These are phyloP conservation scores for Aphelenchoides avenae DNA, from an alignment of 1,140 invertebrate species.

Conservation along the genomic window DNA sequence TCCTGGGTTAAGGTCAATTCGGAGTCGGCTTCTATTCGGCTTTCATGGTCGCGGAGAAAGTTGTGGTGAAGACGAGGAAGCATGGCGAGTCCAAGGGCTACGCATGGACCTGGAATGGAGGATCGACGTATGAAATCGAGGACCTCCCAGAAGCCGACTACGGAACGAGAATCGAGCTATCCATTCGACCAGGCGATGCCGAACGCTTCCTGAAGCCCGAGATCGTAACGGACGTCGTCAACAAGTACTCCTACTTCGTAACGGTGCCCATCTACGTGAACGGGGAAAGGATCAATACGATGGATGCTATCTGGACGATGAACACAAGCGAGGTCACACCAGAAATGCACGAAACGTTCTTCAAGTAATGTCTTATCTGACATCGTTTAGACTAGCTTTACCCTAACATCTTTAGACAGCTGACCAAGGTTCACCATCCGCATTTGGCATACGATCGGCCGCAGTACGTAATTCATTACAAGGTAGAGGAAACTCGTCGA, in stretches of 20 bases:
- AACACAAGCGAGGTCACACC: slow-evolving; percentile 79
- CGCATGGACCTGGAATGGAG: slow-evolving; percentile 82
- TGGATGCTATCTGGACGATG: slow-evolving; percentile 85
- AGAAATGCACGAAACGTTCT: slow-evolving; percentile 83
- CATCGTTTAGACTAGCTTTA: not conserved
- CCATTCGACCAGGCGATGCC: slow-evolving; percentile 76
- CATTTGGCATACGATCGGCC: slow-evolving; percentile 43
- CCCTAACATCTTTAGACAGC: slow-evolving; percentile 29
- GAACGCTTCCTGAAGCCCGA: slow-evolving; percentile 81
- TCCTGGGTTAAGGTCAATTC: slow-evolving; percentile 73
- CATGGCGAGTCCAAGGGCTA: slow-evolving; percentile 67
- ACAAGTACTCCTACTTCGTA: slow-evolving; percentile 92
- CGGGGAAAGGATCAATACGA: slow-evolving; percentile 76
- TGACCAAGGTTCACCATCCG: slow-evolving; percentile 44
- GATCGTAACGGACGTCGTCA: slow-evolving; percentile 76
- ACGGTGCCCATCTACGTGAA: slow-evolving; percentile 85
- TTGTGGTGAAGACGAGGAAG: slow-evolving; percentile 79
- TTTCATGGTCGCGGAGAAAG: slow-evolving; percentile 88
- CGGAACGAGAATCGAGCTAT: slow-evolving; percentile 87
- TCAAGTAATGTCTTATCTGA: too few relatives aligned
- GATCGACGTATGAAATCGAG: slow-evolving; percentile 81
- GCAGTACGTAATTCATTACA: slow-evolving; percentile 62
- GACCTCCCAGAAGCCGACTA: slow-evolving; percentile 75
- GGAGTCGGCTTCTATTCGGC: slow-evolving; percentile 95
- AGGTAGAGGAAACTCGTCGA: slow-evolving; percentile 43